These are phyloP conservation scores for Acrocephalus arundinaceus DNA, from an alignment of 2,113 vertebrate genomes.

Conservation along the genomic window DNA sequence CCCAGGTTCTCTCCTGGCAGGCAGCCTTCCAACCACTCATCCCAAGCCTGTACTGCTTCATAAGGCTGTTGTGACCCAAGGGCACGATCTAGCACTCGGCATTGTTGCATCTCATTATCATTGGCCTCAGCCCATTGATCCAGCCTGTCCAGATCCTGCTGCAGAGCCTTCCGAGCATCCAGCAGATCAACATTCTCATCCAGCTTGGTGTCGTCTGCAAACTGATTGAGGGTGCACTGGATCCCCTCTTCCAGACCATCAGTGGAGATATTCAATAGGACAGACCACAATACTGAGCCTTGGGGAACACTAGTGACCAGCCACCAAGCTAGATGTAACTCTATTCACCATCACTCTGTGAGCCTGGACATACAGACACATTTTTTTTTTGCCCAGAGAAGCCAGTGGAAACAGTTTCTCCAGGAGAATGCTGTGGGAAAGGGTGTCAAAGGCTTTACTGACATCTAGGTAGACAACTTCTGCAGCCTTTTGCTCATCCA, in stretches of 20 bases:
- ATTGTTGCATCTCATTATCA: not conserved
- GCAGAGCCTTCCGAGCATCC: not conserved
- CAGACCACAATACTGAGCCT: not conserved
- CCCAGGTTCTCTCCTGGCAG: not conserved
- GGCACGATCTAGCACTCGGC: not conserved
- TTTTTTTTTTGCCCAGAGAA: not conserved
- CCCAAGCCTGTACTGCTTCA: not conserved
- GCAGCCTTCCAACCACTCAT: not conserved
- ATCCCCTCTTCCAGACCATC: not conserved
- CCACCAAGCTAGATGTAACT: not conserved
- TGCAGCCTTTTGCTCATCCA: not conserved
- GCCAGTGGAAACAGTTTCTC: not conserved
- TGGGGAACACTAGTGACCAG: not conserved
- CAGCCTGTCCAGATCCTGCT: not conserved
- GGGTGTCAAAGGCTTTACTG: not conserved
- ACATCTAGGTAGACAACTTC: not conserved
- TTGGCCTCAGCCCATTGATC: accelerated
- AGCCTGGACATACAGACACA: not conserved
- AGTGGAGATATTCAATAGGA: not conserved
- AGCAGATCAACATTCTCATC: not conserved
- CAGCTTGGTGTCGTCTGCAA: not conserved
- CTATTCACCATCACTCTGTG: not conserved
- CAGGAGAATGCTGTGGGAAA: not conserved
- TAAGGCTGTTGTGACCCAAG: not conserved
- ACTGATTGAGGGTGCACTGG: not conserved